Conservation (phyloP, 2,888 invertebrate species). For the Calliopum simillimum region DNA sequence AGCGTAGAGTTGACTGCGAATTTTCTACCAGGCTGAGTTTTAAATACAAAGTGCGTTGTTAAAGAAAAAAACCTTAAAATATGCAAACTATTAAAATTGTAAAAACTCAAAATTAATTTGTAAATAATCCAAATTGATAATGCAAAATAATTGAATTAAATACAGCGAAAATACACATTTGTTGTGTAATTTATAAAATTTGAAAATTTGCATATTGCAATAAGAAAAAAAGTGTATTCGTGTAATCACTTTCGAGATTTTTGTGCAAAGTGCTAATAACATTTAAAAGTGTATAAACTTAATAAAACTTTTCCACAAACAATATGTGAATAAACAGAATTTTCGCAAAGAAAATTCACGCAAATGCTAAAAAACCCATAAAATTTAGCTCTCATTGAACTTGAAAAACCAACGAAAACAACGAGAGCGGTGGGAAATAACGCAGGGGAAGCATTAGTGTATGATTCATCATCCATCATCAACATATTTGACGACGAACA, state of each 20-base stretch:
- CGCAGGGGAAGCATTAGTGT: constrained; percentile 21
- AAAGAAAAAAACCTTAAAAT: background rate
- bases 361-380: constrained; percentile 19
- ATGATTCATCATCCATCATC: constrained; percentile 44
- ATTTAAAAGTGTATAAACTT: no score
- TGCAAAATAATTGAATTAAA: background rate
- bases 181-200: constrained; percentile 2
- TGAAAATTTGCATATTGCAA: background rate
- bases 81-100: background rate
- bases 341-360: constrained; percentile 2
- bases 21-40: constrained; percentile 20
- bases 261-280: constrained; percentile 14
- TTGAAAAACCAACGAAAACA: constrained; percentile 22
- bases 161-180: background rate
- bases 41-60: constrained; percentile 14
- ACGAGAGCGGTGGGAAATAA: constrained; percentile 21
- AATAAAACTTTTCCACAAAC: background rate
- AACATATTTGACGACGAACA: background rate
- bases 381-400: constrained; percentile 38
- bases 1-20: constrained; percentile 27
- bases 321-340: background rate
- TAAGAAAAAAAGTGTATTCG: constrained; percentile 23
- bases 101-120: no score
- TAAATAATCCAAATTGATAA: background rate
- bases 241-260: background rate